Conservation (phyloP, 1,140 invertebrate genomes). For the Drosophila repleta region DNA sequence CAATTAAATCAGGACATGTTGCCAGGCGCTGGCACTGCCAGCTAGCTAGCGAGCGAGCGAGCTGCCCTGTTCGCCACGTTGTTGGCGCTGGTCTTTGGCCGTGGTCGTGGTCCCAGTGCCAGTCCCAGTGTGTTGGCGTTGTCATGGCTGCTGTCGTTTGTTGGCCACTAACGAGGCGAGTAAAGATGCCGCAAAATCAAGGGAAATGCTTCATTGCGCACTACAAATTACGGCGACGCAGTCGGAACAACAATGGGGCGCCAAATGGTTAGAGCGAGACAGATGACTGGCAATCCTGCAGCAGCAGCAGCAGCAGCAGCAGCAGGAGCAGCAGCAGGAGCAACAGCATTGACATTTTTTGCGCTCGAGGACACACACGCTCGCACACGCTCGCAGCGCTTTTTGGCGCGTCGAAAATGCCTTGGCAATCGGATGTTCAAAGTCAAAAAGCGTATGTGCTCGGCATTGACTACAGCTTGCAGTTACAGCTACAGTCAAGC, state of each 20-base stretch:
- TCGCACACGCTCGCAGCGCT: constrained; percentile 11
- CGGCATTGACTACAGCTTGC: constrained; percentile 60
- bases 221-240: constrained; percentile 80
- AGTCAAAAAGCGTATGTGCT: constrained; percentile 80
- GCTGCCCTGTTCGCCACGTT: constrained; percentile 5
- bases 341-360: constrained; percentile 74
- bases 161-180: constrained; percentile 82
- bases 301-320: constrained; percentile 6
- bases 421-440: constrained; percentile 78
- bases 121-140: constrained; percentile 28
- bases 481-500: constrained; percentile 12
- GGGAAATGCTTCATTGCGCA: constrained; percentile 82
- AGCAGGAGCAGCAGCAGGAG: background rate
- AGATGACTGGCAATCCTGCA: constrained; percentile 19
- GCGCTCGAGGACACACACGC: constrained; percentile 74
- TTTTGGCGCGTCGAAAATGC: constrained; percentile 44
- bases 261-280: constrained; percentile 36
- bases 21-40: constrained; percentile 31
- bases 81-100: background rate
- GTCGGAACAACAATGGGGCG: constrained; percentile 76
- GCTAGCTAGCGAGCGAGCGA: constrained; percentile 4
- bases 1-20: constrained; percentile 82
- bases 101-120: constrained; percentile 6
- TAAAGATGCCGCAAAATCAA: constrained; percentile 83
- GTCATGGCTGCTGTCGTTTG: constrained; percentile 67